A percentile compares a stretch with the other conserved stretches of the same genome.
phyloP scores from a whole-genome alignment of 92 coral and sea anemone species.

The Actinernus sp. region DNA sequence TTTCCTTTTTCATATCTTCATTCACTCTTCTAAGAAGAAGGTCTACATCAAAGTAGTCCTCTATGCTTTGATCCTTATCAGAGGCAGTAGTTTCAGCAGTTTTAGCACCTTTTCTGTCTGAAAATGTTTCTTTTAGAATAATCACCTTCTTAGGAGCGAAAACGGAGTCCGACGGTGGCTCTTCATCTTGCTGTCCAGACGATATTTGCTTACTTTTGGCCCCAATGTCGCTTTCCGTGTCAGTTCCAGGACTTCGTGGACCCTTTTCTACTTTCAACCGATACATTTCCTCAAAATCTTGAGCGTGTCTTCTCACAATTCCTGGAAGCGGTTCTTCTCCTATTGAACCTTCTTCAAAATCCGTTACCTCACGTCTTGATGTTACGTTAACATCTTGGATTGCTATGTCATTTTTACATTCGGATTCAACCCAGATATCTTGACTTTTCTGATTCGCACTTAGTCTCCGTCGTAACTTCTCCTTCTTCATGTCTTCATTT shows the following conservation, averaged over 20 bases:
- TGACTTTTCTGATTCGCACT: background rate
- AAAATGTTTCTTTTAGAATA: background rate
- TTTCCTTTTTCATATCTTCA: slow-evolving; percentile 60
- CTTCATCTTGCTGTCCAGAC: background rate
- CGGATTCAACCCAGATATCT: background rate
- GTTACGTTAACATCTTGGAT: background rate
- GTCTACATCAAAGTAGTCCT: slow-evolving; percentile 22
- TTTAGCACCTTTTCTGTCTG: background rate
- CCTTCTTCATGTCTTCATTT: slow-evolving; percentile 60
- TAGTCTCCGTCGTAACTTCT: slow-evolving; percentile 5
- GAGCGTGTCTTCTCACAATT: slow-evolving; percentile 27
- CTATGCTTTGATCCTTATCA: background rate
- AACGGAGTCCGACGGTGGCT: background rate
- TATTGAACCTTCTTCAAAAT: background rate
- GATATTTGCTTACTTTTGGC: background rate
- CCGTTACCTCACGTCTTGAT: slow-evolving; percentile 5
- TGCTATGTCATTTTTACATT: background rate
- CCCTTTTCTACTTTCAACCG: background rate
- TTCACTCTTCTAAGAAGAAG: slow-evolving; percentile 43
- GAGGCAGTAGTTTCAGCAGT: background rate
- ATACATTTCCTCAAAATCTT: slow-evolving; percentile 29
- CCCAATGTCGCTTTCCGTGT: background rate
- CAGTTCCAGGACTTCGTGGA: background rate
- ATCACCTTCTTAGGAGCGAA: background rate
- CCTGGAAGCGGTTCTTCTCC: slow-evolving; percentile 47